Conservation (phyloP, 2,113 vertebrate genomes). For the Xyliphius kryptos region DNA sequence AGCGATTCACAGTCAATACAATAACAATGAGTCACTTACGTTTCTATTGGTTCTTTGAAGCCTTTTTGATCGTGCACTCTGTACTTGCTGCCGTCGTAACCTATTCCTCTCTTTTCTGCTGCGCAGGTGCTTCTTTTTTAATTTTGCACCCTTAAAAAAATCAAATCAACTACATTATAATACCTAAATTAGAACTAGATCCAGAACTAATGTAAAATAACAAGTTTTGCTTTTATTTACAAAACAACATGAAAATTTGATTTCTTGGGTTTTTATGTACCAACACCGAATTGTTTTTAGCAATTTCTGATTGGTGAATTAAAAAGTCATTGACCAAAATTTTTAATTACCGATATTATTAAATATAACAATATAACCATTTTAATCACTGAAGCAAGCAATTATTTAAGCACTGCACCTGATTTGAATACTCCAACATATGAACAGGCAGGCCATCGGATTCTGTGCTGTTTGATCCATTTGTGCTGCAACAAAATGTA, state of each 20-base stretch:
- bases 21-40: slow-evolving; percentile 27
- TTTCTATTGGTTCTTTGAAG: slow-evolving; percentile 26
- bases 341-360: no score
- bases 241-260: no score
- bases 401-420: slow-evolving; percentile 36
- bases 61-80: slow-evolving; percentile 22
- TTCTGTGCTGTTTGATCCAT: slow-evolving; percentile 81
- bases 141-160: slow-evolving; percentile 36
- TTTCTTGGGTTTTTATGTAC: no score
- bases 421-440: slow-evolving; percentile 44
- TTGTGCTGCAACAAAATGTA: slow-evolving; percentile 63
- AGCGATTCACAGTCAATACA: not conserved
- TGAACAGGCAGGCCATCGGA: slow-evolving; percentile 70
- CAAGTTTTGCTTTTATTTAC: no score
- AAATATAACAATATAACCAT: no score
- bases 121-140: slow-evolving; percentile 60
- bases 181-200: no score
- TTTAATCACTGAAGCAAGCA: no score
- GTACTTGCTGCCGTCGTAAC: slow-evolving; percentile 37
- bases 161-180: not conserved
- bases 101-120: slow-evolving; percentile 67
- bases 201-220: no score
- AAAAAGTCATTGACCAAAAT: no score
- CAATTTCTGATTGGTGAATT: no score
- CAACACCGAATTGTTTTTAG: no score